These are phyloP conservation scores for Fregetta grallaria DNA, from an alignment of 2,113 vertebrate species.

Conservation along the genomic window DNA sequence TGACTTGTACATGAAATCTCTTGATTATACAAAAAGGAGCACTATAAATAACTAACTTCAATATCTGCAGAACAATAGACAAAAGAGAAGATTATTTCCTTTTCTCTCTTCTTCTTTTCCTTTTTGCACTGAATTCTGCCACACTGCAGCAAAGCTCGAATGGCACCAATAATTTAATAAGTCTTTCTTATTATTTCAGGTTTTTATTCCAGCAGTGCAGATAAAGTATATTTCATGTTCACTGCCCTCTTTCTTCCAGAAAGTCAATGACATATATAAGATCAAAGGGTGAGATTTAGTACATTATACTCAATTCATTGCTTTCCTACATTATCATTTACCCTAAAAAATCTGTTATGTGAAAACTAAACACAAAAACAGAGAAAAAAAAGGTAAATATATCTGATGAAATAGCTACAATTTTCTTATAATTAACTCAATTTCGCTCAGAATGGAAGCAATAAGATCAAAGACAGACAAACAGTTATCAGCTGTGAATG, in stretches of 20 bases:
- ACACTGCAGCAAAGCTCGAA: not conserved
- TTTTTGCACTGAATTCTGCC: not conserved
- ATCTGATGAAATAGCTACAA: not conserved
- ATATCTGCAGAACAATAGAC: not conserved
- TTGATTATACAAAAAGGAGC: not conserved
- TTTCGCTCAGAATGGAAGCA: not conserved
- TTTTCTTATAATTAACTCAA: slow-evolving; percentile 8
- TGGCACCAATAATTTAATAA: slow-evolving; percentile 6
- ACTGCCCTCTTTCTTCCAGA: not conserved
- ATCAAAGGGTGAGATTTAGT: slow-evolving; percentile 26
- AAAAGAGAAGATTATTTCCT: not conserved
- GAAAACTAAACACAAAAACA: not conserved
- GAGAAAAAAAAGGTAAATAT: not conserved
- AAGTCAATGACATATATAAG: not conserved
- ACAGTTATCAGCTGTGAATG: not conserved
- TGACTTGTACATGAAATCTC: not conserved
- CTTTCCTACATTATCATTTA: not conserved
- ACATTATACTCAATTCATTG: not conserved
- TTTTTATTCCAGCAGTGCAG: slow-evolving; percentile 2
- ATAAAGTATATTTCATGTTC: slow-evolving; percentile 20
- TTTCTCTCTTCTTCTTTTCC: not conserved
- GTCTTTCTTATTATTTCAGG: not conserved
- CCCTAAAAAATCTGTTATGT: not conserved
- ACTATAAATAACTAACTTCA: not conserved
- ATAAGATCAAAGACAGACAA: not conserved